Conservation (phyloP, 53 echinoderm and acorn worm genomes). For the Stichopus horrens region DNA sequence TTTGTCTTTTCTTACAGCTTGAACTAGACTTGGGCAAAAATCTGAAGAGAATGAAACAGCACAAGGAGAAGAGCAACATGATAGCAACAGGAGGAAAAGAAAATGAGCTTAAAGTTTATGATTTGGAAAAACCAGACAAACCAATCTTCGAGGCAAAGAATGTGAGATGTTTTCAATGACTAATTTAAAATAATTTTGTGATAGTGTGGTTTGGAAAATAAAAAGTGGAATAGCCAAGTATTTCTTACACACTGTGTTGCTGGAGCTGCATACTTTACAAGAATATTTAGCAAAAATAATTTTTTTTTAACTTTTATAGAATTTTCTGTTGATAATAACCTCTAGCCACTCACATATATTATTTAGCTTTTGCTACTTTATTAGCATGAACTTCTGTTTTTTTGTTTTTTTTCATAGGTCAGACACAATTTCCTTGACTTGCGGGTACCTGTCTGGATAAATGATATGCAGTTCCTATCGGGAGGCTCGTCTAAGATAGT, state of each 20-base stretch:
- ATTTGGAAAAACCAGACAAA: conserved; percentile 65
- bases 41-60: conserved; percentile 75
- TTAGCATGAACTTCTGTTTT: no score
- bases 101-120: conserved; percentile 91
- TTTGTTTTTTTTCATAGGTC: conserved; percentile 54
- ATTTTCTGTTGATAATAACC: no score
- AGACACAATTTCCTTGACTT: conserved; percentile 89
- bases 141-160: conserved; percentile 90
- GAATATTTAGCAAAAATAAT: no score
- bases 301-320: no score
- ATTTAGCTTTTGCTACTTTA: no score
- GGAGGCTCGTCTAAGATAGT: conserved; percentile 79
- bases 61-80: conserved; percentile 60
- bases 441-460: conserved; percentile 87
- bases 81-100: conserved; percentile 96
- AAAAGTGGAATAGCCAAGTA: no score
- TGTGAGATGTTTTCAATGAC: conserved; percentile 54
- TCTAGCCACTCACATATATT: no score
- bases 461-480: conserved; percentile 75
- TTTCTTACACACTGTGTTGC: background rate
- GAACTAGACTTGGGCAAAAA: conserved; percentile 78
- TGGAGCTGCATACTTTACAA: background rate
- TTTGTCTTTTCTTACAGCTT: conserved; percentile 48
- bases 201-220: no score
- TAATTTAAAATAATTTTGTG: no score